Conservation (phyloP, 2,888 invertebrate species). For the Aspidapion aeneum region DNA sequence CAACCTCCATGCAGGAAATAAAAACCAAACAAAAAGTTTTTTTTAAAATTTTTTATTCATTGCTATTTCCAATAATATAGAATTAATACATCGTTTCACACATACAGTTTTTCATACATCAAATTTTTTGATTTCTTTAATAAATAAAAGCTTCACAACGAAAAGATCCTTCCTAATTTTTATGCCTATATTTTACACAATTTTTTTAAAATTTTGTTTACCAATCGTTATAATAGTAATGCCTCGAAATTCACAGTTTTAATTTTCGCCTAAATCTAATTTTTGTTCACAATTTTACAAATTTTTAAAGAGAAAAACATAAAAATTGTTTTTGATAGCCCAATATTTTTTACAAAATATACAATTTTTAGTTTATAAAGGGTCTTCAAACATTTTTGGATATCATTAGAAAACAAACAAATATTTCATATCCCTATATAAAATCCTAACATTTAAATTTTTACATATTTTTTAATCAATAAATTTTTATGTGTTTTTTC, state of each 20-base stretch:
- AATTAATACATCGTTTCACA: conserved; percentile 44
- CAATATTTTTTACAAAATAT: conserved; percentile 9
- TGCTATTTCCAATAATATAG: conserved; percentile 45
- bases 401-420: no score
- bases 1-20: no score
- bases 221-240: conserved; percentile 29
- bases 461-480: conserved; percentile 4
- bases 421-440: no score
- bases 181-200: conserved; percentile 41
- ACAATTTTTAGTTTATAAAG: conserved; percentile 6
- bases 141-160: conserved; percentile 40
- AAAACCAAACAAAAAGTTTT: conserved; percentile 15
- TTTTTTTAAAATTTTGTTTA: conserved; percentile 34
- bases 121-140: conserved; percentile 34
- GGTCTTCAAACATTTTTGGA: no score
- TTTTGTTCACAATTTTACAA: conserved; percentile 22
- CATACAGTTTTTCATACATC: conserved; percentile 45
- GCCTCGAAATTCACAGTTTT: conserved; percentile 41
- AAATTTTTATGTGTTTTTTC: conserved; percentile 11
- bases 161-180: conserved; percentile 35
- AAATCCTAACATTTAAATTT: background rate
- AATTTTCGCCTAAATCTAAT: conserved; percentile 25
- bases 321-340: conserved; percentile 16
- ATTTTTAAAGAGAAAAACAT: conserved; percentile 21
- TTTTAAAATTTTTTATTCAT: conserved; percentile 43